phyloP scores from a whole-genome alignment of 2,113 vertebrate genomes.

The Raja brachyura region DNA sequence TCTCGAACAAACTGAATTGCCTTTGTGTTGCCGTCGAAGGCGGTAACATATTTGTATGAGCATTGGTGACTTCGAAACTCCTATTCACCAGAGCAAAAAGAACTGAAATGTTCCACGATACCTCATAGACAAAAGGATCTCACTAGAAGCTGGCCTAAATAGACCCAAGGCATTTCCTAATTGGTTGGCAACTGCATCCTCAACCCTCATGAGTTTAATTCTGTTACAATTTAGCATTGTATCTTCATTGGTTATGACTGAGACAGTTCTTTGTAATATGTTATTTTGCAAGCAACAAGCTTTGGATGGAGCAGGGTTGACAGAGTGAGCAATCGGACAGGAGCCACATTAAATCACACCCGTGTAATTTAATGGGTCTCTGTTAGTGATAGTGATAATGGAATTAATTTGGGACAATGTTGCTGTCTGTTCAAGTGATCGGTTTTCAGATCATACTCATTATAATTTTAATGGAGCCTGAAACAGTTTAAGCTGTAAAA shows the following conservation, averaged over 20 bases:
- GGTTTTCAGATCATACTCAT: background rate
- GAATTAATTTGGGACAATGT: background rate
- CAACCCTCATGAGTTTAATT: background rate
- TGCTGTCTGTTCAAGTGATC: constrained; percentile 8
- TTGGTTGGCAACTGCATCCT: background rate
- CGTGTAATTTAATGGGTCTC: background rate
- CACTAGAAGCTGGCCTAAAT: background rate
- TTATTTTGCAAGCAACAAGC: background rate
- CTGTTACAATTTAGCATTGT: background rate
- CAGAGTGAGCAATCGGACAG: background rate
- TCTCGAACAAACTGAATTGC: background rate
- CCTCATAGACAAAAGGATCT: background rate
- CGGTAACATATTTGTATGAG: background rate
- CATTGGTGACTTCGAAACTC: background rate
- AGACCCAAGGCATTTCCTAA: background rate
- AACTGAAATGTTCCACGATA: background rate
- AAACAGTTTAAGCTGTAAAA: background rate
- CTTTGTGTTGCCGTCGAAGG: background rate
- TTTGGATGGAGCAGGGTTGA: background rate
- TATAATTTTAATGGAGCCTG: background rate
- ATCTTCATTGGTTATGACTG: background rate
- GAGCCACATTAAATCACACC: background rate
- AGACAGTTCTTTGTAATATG: background rate
- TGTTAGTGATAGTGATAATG: background rate
- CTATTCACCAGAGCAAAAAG: background rate